phyloP scores from a whole-genome alignment of 1,140 invertebrate species.

The Drosophila insularis region DNA sequence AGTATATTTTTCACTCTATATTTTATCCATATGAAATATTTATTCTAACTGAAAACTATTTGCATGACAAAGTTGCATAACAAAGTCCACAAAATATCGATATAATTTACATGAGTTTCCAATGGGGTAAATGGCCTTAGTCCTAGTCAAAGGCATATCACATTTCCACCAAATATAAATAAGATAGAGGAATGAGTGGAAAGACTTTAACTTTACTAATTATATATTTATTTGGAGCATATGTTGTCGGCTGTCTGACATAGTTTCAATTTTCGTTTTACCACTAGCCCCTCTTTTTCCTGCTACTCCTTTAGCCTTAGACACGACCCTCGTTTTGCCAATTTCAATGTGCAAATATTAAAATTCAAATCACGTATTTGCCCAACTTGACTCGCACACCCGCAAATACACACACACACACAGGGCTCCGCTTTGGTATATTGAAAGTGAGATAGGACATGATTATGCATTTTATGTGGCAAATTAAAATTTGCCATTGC shows the following conservation, averaged over 20 bases:
- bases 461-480: conserved; percentile 72
- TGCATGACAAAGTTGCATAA: too few species aligned
- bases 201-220: background rate
- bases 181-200: background rate
- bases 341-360: conserved; percentile 53
- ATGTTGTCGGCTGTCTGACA: conserved; percentile 48
- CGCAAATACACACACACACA: conserved; percentile 4
- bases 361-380: conserved; percentile 76
- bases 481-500: conserved; percentile 64
- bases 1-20: too few species aligned
- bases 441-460: conserved; percentile 41
- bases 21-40: too few species aligned
- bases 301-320: background rate
- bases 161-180: background rate
- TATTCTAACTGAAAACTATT: too few species aligned
- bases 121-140: background rate
- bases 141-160: background rate
- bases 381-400: conserved; percentile 47
- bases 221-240: conserved; percentile 10
- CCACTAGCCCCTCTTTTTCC: background rate
- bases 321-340: conserved; percentile 22
- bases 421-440: conserved; percentile 16
- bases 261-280: conserved; percentile 33
- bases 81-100: background rate
- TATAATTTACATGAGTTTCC: background rate